phyloP scores from a whole-genome alignment of 2,113 vertebrate species.

The Psammodynastes pulverulentus region DNA sequence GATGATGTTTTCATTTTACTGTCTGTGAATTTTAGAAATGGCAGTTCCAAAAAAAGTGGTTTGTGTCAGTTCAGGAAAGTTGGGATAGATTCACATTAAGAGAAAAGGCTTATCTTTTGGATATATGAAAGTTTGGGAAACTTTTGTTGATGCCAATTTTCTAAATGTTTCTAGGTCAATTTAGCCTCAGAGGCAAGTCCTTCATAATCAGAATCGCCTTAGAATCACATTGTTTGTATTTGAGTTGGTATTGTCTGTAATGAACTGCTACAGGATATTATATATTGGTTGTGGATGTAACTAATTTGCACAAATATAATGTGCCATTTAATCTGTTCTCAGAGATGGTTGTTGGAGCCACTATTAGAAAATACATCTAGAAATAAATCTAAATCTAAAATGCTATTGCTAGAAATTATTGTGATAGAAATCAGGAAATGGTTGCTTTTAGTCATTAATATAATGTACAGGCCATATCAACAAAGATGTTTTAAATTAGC shows the following conservation, averaged over 20 bases:
- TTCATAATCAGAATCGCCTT: background rate
- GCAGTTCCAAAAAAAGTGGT: background rate
- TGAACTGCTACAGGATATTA: background rate
- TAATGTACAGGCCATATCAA: background rate
- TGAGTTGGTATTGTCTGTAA: constrained; percentile 5
- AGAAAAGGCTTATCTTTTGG: background rate
- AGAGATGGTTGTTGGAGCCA: background rate
- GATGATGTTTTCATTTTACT: background rate
- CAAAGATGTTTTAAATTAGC: background rate
- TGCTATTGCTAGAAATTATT: background rate
- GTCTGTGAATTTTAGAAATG: background rate
- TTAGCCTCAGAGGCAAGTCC: background rate
- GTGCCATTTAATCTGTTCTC: background rate
- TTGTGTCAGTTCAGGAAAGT: background rate
- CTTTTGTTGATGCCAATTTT: background rate
- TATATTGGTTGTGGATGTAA: background rate
- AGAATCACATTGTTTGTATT: constrained; percentile 1
- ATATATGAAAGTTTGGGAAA: background rate
- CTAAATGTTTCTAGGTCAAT: background rate
- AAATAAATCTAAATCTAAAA: no score
- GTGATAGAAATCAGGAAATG: background rate
- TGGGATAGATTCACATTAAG: background rate
- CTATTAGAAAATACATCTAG: background rate
- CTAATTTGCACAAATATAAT: background rate
- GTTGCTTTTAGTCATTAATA: constrained; percentile 28